phyloP scores from a whole-genome alignment of 2,888 invertebrate species.

The Stenodera caucasica region DNA sequence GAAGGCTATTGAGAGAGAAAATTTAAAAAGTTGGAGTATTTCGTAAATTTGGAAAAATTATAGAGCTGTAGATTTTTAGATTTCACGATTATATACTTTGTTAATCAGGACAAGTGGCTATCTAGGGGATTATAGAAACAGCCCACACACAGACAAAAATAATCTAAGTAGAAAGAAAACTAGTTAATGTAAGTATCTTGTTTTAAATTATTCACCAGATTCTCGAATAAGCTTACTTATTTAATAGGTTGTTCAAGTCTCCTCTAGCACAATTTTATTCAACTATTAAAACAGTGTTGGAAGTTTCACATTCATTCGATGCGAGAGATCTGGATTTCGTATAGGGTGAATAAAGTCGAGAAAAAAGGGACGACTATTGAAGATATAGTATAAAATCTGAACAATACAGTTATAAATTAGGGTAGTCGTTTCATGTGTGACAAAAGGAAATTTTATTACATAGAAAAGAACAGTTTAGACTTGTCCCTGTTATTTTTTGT shows the following conservation, averaged over 20 bases:
- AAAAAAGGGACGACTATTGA: background rate
- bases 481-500: background rate
- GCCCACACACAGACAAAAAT: constrained; percentile 9
- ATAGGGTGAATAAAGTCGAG: background rate
- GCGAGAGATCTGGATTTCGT: background rate
- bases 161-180: constrained; percentile 19
- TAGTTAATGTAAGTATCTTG: constrained; percentile 19
- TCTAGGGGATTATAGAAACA: constrained; percentile 31
- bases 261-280: constrained; percentile 19
- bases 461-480: background rate
- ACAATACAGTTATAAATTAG: constrained; percentile 7
- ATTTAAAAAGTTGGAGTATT: too few species aligned
- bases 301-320: background rate
- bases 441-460: constrained; percentile 1
- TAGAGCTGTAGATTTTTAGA: too few species aligned
- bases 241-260: constrained; percentile 28
- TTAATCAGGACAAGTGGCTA: constrained; percentile 36
- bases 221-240: constrained; percentile 27
- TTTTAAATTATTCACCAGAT: constrained; percentile 23
- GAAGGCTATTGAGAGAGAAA: too few species aligned
- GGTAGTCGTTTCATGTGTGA: background rate
- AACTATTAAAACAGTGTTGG: constrained; percentile 9
- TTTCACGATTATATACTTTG: constrained; percentile 32
- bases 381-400: background rate
- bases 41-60: too few species aligned